Base-by-base conservation (phyloP, 2,113 vertebrate genomes). In the Acanthisitta chloris region DNA sequence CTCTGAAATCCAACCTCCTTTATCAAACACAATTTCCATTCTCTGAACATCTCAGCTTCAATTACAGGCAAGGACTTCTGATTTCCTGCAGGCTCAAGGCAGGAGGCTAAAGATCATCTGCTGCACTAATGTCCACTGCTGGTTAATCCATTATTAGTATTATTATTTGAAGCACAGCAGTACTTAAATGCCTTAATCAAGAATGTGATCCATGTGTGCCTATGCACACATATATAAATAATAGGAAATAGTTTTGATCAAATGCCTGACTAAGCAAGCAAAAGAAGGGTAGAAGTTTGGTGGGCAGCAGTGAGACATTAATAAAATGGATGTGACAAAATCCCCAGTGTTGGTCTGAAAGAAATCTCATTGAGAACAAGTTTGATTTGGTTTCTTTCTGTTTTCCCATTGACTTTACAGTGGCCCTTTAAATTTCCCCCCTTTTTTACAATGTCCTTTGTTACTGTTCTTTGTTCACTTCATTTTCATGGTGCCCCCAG, bases 101-200 rank as follows among this genome's bases (percentile, higher is more conserved):
- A 94, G 95, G 91, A 95, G 92, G 88, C 64, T 90, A 84, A 94
- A 94, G 80, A 92, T 84, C 80, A 89, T 94, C 88, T 91, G 55
- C 80, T 72, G 26, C 72, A 64, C 55, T 95, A 21, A 88, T 86
- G 91, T 84, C 94, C 69, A 36, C 69, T 92, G 77, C 69, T 86
- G 80, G 64, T 90, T 90, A 92, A 93, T 95, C 62, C 76, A 86
- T 94, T 95, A 92, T 90, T 86, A 90, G 67, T 49, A 33, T 7
- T 90, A 87, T 77, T 93, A 71, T 77, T 86, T 86, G 74, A 90
- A 77, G 80, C 65, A 1, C 92, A 95, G 81, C 85, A 58, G 85
- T 92, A 43, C 38, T 86, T 78, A 78, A 93, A 81, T 81, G 71
- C 64, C 59, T 83, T 87, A 93, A 79, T 92, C 84, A 90, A 31